Conservation (phyloP, 2,113 vertebrate species). For the Vulpes ferrilata region DNA sequence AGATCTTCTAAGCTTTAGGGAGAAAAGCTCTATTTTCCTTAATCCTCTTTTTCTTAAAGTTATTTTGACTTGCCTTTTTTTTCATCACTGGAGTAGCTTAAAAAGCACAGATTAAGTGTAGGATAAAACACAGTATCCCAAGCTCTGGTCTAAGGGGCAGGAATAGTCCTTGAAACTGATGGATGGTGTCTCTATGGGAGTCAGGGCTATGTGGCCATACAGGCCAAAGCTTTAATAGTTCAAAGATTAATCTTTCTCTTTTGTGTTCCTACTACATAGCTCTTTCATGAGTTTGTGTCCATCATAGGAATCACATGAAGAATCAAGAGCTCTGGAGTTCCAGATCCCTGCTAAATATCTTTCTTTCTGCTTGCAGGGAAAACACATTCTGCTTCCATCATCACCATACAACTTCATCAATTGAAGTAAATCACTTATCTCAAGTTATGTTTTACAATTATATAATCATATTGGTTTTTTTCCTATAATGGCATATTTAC, state of each 20-base stretch:
- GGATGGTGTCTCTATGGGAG: neutral
- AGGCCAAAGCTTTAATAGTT: neutral
- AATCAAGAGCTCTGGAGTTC: neutral
- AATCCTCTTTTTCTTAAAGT: neutral
- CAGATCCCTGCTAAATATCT: neutral
- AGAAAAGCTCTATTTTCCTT: neutral
- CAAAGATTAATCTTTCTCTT: neutral
- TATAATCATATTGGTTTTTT: neutral
- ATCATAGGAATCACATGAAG: neutral
- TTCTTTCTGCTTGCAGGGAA: neutral
- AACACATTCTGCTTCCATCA: neutral
- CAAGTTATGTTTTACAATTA: slow-evolving; percentile 1
- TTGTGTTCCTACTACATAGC: neutral
- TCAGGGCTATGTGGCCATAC: too few species aligned
- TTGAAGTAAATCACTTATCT: neutral
- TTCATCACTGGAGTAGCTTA: neutral
- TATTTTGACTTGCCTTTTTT: neutral
- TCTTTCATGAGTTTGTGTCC: neutral
- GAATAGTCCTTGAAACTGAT: neutral
- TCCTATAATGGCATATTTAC: neutral
- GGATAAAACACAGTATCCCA: neutral
- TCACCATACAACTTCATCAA: neutral
- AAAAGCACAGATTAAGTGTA: neutral
- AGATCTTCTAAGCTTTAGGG: neutral
- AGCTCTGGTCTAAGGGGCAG: neutral